Percentiles rank a stretch among this genome's conserved stretches.
phyloP scores from a whole-genome alignment of 2,113 vertebrate genomes.

The Silurus asotus region DNA sequence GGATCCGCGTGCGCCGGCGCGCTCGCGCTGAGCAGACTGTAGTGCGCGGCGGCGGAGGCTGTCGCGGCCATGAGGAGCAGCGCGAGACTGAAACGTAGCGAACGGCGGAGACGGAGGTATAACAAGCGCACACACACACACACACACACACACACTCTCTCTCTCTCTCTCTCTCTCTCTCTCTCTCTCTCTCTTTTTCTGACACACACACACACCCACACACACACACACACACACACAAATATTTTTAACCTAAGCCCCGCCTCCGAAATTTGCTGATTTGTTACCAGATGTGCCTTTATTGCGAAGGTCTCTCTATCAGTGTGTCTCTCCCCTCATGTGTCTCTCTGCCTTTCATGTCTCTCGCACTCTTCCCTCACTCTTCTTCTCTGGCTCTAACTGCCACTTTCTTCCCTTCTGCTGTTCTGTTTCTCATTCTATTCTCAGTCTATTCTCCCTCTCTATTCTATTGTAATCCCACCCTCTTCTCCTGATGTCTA shows the following conservation, averaged over 20 bases:
- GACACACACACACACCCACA: slow-evolving; percentile 6
- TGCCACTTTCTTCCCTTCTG: not conserved
- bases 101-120: not conserved
- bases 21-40: slow-evolving; percentile 93
- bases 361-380: not conserved
- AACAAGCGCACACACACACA: not conserved
- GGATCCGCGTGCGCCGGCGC: slow-evolving; percentile 89
- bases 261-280: not conserved
- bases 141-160: not conserved
- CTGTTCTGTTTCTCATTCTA: not conserved
- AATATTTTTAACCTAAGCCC: not conserved
- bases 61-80: slow-evolving; percentile 88
- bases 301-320: not conserved
- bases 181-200: not conserved
- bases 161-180: slow-evolving; percentile 8
- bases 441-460: not conserved
- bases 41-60: slow-evolving; percentile 92
- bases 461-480: too few relatives aligned
- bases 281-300: slow-evolving; percentile 1
- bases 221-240: slow-evolving; percentile 5
- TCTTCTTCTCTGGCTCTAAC: not conserved
- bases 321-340: not conserved
- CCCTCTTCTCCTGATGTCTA: not conserved
- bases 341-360: not conserved
- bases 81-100: slow-evolving; percentile 21